phyloP scores from a whole-genome alignment of 2,797 vertebrate species.

The Simalia tracyae region DNA sequence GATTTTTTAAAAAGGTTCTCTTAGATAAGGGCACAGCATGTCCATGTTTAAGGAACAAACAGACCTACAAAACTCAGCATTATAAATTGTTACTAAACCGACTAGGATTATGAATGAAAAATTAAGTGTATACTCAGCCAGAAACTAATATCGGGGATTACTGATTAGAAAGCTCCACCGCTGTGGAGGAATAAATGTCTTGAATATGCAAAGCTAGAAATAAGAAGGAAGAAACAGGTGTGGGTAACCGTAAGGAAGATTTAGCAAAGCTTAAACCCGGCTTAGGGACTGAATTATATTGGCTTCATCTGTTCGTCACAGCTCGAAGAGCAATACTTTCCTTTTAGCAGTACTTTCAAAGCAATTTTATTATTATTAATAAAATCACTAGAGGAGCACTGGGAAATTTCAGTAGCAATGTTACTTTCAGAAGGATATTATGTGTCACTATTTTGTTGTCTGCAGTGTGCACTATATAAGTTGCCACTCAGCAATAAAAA shows the following conservation, averaged over 20 bases:
- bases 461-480: slow-evolving; percentile 1
- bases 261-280: neutral
- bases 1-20: neutral
- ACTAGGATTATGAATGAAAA: neutral
- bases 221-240: neutral
- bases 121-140: neutral
- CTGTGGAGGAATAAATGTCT: neutral
- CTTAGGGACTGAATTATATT: neutral
- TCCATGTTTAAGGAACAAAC: neutral
- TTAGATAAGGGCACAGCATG: neutral
- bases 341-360: slow-evolving; percentile 32
- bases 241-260: neutral
- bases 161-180: neutral
- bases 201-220: neutral
- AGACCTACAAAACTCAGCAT: neutral
- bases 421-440: slow-evolving; percentile 33
- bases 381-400: neutral
- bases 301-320: neutral
- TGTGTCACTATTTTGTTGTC: slow-evolving; percentile 36
- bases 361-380: slow-evolving; percentile 34
- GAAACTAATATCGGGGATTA: neutral
- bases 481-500: slow-evolving; percentile 1
- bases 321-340: neutral
- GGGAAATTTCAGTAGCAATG: slow-evolving; percentile 7
- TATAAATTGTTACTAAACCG: neutral